Base-by-base conservation (phyloP, 2,797 vertebrate genomes). In the Pangasius larnaudii region DNA sequence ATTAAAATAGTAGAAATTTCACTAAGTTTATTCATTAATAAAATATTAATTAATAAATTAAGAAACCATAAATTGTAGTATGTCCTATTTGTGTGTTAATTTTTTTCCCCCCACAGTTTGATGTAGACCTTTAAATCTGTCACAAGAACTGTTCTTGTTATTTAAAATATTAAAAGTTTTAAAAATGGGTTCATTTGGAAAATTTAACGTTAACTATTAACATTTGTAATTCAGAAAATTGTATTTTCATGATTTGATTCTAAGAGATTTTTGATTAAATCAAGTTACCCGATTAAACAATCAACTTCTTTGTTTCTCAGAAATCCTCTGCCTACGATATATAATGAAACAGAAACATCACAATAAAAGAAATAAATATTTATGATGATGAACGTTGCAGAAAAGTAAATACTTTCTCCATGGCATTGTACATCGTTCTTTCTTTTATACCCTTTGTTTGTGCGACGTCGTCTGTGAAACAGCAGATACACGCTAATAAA, bases 401-500 rank as follows among this genome's bases (percentile, higher is more conserved):
- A 30, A 19, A 83, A 11, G 80, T 5, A 49, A 51, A 61, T 13
- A 24, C 2, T 19, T 65, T 65, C 4, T 30, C 5, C 22, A 81
- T 13, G 56, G 10, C 78, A 39, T 27, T 65, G 59, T 30, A 83
- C 27, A 1, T n/a, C 5, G 14, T 63, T 49, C 7, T 27, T 81
- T 39, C 24, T 79, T 80, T 39, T 39, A 33, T 24, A 80, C 1
- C 1, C 30, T 80, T 80, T 42, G 6, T 80, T 80, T 42, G 6
- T 51, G 8, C 11, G 24, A 10, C 1, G 88, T 85, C 74, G 19
- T 90, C 79, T 90, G 80, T 88, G 81, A 83, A 92, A 88, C 65
- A 90, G 71, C 89, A 87, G 51, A 65, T 86, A 69, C 30, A 5
- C 49, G 16, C 39, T 27, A 39, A 30, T 75, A 18, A n/a, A n/a